These are phyloP conservation scores for Portevinia maculata DNA, from an alignment of 2,888 invertebrate genomes.

Conservation along the genomic window DNA sequence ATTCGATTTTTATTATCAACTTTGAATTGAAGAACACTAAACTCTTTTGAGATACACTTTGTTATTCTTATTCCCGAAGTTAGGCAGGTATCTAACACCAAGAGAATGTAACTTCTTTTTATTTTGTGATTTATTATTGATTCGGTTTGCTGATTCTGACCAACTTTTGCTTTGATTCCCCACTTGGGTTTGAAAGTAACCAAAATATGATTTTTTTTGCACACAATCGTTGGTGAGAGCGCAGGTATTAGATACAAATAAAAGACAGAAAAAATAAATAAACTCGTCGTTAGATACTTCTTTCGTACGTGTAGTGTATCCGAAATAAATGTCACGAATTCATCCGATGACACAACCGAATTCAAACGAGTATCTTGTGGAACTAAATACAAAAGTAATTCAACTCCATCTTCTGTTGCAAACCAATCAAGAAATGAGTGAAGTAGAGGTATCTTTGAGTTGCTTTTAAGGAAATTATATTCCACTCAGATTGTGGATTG, in stretches of 20 bases:
- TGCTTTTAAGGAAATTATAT: background rate
- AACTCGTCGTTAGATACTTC: conserved; percentile 39
- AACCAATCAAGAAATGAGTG: conserved; percentile 19
- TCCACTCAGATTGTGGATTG: conserved; percentile 51
- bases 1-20: conserved; percentile 44
- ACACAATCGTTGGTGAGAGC: conserved; percentile 24
- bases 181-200: conserved; percentile 53
- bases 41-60: conserved; percentile 10
- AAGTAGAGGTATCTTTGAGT: background rate
- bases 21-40: background rate
- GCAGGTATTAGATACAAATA: conserved; percentile 31
- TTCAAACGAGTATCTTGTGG: conserved; percentile 64
- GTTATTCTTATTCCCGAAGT: conserved; percentile 3
- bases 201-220: conserved; percentile 30
- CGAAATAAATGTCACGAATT: conserved; percentile 6
- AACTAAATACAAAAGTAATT: conserved; percentile 46
- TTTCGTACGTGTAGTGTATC: conserved; percentile 26
- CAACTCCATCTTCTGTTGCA: conserved; percentile 10
- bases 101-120: conserved; percentile 46
- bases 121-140: conserved; percentile 19
- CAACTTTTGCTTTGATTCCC: conserved; percentile 21
- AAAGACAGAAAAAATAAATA: background rate
- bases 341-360: conserved; percentile 53
- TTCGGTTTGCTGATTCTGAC: conserved; percentile 27
- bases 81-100: conserved; percentile 8